These are phyloP conservation scores for Drosophila kohkoa DNA, from an alignment of 1,140 invertebrate genomes.

Conservation along the genomic window DNA sequence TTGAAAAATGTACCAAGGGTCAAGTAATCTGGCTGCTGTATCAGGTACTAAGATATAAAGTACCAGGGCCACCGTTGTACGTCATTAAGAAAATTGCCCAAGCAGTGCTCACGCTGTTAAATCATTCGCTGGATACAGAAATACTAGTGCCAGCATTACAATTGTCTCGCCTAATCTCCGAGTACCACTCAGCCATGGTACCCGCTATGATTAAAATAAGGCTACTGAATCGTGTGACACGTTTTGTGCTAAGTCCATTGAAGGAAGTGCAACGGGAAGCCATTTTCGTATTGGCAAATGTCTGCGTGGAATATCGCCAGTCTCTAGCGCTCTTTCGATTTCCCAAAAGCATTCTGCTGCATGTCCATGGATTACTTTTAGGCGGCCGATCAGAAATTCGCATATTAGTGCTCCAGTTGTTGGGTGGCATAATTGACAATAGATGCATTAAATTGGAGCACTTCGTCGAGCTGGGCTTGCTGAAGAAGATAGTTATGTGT, in stretches of 20 bases:
- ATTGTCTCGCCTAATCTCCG: conserved; percentile 39
- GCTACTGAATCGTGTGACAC: conserved; percentile 2
- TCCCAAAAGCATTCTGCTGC: conserved; percentile 25
- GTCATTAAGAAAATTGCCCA: conserved; percentile 26
- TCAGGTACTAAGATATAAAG: conserved; percentile 43
- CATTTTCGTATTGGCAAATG: conserved; percentile 40
- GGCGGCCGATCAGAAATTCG: conserved; percentile 21
- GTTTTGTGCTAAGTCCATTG: conserved; percentile 40
- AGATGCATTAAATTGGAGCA: conserved; percentile 31
- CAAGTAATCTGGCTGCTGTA: conserved; percentile 47
- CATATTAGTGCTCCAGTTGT: conserved; percentile 23
- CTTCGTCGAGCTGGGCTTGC: conserved; percentile 29
- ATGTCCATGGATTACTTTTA: conserved; percentile 35
- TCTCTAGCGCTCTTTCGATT: conserved; percentile 6
- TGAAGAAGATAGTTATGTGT: conserved; percentile 36
- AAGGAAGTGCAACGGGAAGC: conserved; percentile 45
- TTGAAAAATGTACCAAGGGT: no score
- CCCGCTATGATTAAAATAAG: conserved; percentile 19
- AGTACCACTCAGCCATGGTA: conserved; percentile 45
- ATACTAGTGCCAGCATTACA: conserved; percentile 36
- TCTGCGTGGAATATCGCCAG: conserved; percentile 28
- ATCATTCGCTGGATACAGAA: conserved; percentile 25
- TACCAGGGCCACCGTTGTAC: conserved; percentile 19
- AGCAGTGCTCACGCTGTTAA: not conserved
- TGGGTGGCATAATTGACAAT: conserved; percentile 47